Percentiles rank a stretch among this genome's conserved stretches.
Conservation (phyloP, 2,113 vertebrate species). For the Sinocyclocheilus anophthalmus region DNA sequence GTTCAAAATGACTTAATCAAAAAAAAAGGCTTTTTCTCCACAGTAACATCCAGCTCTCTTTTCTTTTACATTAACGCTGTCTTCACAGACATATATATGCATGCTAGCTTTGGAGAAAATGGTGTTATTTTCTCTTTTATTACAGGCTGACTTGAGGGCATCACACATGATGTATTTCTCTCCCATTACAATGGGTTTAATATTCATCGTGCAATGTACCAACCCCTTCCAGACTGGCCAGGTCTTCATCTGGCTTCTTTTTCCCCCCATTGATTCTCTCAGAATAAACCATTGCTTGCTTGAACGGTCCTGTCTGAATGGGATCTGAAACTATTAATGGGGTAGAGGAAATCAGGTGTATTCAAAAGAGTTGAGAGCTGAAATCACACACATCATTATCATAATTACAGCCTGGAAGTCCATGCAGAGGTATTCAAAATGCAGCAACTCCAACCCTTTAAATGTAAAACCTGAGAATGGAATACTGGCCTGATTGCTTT, state of each 20-base stretch:
- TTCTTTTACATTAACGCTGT: slow-evolving; percentile 52
- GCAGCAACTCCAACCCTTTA: slow-evolving; percentile 28
- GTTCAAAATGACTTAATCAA: slow-evolving; percentile 69
- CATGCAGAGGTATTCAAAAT: slow-evolving; percentile 33
- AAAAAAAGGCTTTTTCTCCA: slow-evolving; percentile 60
- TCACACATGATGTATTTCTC: slow-evolving; percentile 50
- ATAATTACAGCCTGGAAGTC: slow-evolving; percentile 92
- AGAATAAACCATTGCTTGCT: slow-evolving; percentile 5
- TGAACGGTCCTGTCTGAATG: slow-evolving; percentile 67
- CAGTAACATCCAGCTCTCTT: slow-evolving; percentile 56
- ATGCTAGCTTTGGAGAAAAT: neutral
- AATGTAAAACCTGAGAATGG: slow-evolving; percentile 42
- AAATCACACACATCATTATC: slow-evolving; percentile 97
- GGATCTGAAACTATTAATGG: slow-evolving; percentile 84
- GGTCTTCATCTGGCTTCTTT: slow-evolving; percentile 10
- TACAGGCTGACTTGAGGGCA: slow-evolving; percentile 12
- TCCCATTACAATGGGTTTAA: slow-evolving; percentile 52
- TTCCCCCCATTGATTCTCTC: neutral
- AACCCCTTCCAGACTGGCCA: slow-evolving; percentile 10
- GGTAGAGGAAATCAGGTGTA: slow-evolving; percentile 79
- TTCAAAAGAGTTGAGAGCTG: slow-evolving; percentile 91
- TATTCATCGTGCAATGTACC: slow-evolving; percentile 11
- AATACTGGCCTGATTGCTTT: slow-evolving; percentile 43
- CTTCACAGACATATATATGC: slow-evolving; percentile 29
- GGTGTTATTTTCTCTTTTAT: slow-evolving; percentile 18